phyloP scores from a whole-genome alignment of 2,797 vertebrate genomes.

The Phylloscopus collybita region DNA sequence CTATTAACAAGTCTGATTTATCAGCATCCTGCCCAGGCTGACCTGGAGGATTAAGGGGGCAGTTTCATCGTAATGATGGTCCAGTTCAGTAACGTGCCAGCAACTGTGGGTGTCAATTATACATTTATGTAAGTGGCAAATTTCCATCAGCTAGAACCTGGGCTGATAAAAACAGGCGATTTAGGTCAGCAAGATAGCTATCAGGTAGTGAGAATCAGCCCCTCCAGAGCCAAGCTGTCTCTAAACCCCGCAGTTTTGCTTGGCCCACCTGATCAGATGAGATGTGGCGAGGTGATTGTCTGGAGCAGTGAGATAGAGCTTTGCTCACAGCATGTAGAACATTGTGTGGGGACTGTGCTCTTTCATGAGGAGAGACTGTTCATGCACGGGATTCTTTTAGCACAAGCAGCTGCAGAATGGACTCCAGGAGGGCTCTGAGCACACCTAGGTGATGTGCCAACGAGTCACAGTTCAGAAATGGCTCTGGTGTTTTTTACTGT shows the following conservation, averaged over 20 bases:
- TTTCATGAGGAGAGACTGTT: background rate
- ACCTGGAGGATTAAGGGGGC: conserved; percentile 17
- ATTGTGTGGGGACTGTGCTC: background rate
- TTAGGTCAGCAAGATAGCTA: conserved; percentile 23
- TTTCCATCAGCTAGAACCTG: conserved; percentile 13
- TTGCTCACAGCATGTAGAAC: background rate
- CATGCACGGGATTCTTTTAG: background rate
- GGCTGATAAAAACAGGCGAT: conserved; percentile 16
- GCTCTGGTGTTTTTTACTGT: background rate
- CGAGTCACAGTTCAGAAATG: background rate
- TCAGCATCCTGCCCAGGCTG: background rate
- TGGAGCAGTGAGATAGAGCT: background rate
- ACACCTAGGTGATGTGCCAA: background rate
- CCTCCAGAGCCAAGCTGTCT: background rate
- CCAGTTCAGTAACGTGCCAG: background rate
- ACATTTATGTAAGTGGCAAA: conserved; percentile 4
- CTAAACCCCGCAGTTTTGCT: background rate
- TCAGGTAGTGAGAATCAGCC: background rate
- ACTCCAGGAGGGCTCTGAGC: background rate
- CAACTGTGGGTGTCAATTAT: background rate
- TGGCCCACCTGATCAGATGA: background rate
- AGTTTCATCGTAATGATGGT: conserved; percentile 4
- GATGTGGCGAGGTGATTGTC: background rate
- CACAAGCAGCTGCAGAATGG: background rate
- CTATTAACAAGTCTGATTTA: conserved; percentile 2